Percentiles rank a stretch among this genome's conserved stretches.
These are phyloP conservation scores for Philonicus albiceps DNA, from an alignment of 2,888 invertebrate species.

Conservation along the genomic window DNA sequence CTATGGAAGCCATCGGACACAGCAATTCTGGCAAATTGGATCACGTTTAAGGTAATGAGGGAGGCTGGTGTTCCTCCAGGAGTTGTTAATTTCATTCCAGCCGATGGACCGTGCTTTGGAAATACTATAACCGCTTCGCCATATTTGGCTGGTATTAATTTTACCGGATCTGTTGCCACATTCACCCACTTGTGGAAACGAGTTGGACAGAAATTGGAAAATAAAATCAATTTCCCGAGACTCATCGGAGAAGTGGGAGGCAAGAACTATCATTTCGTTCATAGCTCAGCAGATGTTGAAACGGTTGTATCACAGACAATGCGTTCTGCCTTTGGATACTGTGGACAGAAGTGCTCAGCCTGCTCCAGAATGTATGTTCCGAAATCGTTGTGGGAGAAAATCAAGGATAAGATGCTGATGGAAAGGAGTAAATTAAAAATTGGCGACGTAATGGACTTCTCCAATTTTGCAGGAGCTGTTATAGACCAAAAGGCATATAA, in stretches of 20 bases:
- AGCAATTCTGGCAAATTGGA: slow-evolving; percentile 93
- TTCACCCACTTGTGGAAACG: slow-evolving; percentile 90
- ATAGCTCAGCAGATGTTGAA: slow-evolving; percentile 84
- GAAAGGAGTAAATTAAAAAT: slow-evolving; percentile 77
- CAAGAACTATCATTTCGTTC: slow-evolving; percentile 97
- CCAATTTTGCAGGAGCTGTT: slow-evolving; percentile 89
- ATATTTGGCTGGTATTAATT: slow-evolving; percentile 90
- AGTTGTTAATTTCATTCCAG: slow-evolving; percentile 95
- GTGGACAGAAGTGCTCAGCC: slow-evolving; percentile 98
- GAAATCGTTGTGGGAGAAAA: slow-evolving; percentile 77
- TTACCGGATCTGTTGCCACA: slow-evolving; percentile 95
- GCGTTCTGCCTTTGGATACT: slow-evolving; percentile 92
- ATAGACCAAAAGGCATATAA: slow-evolving; percentile 91
- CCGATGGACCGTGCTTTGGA: slow-evolving; percentile 92
- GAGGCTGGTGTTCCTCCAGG: slow-evolving; percentile 96
- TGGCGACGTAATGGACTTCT: slow-evolving; percentile 82
- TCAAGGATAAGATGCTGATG: slow-evolving; percentile 70
- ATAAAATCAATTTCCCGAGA: slow-evolving; percentile 87
- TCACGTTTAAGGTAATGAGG: slow-evolving; percentile 86
- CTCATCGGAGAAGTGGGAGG: slow-evolving; percentile 96
- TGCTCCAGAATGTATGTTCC: slow-evolving; percentile 95
- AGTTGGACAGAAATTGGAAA: slow-evolving; percentile 83
- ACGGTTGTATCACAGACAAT: slow-evolving; percentile 85
- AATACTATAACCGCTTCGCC: slow-evolving; percentile 81
- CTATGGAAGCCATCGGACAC: slow-evolving; percentile 99